Conservation (phyloP, 37 sponge, comb jelly and placozoan genomes). For the Beroe forskalii region DNA sequence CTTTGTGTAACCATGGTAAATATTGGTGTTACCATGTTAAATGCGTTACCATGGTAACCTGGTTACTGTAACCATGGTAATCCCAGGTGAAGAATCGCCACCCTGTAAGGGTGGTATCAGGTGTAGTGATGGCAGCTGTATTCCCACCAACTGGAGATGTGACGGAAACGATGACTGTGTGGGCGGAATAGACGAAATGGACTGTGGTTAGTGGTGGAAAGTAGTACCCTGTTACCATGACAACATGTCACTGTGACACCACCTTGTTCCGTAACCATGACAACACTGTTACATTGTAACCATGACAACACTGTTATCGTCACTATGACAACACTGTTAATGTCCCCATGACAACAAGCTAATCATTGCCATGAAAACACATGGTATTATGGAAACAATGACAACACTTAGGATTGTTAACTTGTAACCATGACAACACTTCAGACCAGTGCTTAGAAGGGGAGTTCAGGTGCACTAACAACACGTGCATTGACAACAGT, state of each 20-base stretch:
- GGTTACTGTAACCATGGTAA: not conserved
- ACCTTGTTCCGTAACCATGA: no score
- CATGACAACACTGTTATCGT: not conserved
- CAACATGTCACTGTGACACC: no score
- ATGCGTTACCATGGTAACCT: no score
- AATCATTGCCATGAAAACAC: no score
- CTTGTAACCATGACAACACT: not conserved
- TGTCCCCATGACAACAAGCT: not conserved
- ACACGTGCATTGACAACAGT: not conserved
- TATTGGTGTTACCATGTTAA: no score
- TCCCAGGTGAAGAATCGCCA: not conserved
- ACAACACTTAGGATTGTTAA: not conserved
- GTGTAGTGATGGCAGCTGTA: constrained; percentile 28
- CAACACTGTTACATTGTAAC: not conserved
- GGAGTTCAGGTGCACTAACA: constrained; percentile 51
- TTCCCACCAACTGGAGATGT: constrained; percentile 7
- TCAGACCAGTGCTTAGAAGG: not conserved
- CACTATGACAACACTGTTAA: not conserved
- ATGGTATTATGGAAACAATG: not conserved
- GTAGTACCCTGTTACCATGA: not conserved
- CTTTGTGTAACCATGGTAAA: not conserved
- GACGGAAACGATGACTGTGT: constrained; percentile 12
- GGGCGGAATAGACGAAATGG: not conserved
- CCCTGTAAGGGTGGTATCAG: constrained; percentile 19
- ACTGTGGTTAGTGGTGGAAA: not conserved